phyloP scores from a whole-genome alignment of 2,113 vertebrate species.

The Glaucomys volans region DNA sequence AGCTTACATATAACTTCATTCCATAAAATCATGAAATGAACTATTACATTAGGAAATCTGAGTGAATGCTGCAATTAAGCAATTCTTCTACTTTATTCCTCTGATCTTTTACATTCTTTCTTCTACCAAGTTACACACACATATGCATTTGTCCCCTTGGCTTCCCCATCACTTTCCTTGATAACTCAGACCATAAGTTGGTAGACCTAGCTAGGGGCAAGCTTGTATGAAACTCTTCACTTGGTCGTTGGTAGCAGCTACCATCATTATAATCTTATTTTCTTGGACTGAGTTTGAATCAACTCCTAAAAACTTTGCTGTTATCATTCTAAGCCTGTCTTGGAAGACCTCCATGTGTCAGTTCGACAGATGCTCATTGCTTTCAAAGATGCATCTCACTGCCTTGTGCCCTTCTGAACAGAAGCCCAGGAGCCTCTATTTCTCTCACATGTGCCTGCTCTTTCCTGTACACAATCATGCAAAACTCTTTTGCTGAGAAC shows the following conservation, averaged over 20 bases:
- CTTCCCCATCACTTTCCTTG: neutral
- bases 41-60: neutral
- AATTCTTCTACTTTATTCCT: neutral
- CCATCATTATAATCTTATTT: neutral
- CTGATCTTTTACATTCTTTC: neutral
- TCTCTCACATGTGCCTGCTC: neutral
- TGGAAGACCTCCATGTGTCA: neutral
- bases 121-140: neutral
- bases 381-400: neutral
- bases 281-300: neutral
- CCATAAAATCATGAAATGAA: neutral
- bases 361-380: neutral
- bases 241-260: neutral
- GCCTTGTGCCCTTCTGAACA: neutral
- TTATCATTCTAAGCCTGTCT: conserved; percentile 1
- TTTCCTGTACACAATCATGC: neutral
- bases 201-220: neutral
- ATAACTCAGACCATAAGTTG: neutral
- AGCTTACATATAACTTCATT: neutral
- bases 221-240: neutral
- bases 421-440: neutral
- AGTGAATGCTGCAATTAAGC: neutral
- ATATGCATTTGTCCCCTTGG: neutral
- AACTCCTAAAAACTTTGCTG: neutral
- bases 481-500: neutral